These are phyloP conservation scores for Leptonema lineaticorne DNA, from an alignment of 1,140 invertebrate species.

Conservation along the genomic window DNA sequence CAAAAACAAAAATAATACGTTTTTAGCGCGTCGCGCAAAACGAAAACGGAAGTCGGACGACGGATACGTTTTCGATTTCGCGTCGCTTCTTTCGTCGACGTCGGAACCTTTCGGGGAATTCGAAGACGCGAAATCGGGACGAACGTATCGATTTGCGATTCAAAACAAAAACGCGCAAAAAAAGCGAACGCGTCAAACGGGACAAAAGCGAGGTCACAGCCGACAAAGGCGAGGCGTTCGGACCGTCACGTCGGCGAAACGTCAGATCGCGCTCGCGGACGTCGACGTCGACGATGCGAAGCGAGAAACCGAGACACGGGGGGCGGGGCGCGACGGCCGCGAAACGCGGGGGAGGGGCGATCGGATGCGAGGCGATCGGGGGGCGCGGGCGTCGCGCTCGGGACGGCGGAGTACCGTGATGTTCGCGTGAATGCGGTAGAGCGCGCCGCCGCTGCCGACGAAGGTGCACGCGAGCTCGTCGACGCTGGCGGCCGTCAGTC, in stretches of 20 bases:
- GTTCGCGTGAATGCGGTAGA: slow-evolving; percentile 96
- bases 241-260: neutral
- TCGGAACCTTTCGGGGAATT: too few species aligned
- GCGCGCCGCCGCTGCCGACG: slow-evolving; percentile 90
- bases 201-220: too few species aligned
- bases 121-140: too few species aligned
- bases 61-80: too few species aligned
- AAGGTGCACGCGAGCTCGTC: slow-evolving; percentile 98
- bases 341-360: neutral
- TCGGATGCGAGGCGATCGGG: neutral
- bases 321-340: neutral
- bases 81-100: too few species aligned
- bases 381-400: neutral
- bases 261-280: neutral
- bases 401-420: slow-evolving; percentile 79
- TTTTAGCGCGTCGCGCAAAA: too few species aligned
- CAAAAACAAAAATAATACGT: too few species aligned
- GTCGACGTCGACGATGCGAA: neutral
- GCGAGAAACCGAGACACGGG: neutral
- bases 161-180: neutral
- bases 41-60: too few species aligned
- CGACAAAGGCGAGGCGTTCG: too few species aligned
- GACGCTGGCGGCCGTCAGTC: slow-evolving; percentile 94
- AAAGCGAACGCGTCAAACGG: too few species aligned
- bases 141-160: neutral